These are phyloP conservation scores for Pilophorus perplexus DNA, from an alignment of 2,888 invertebrate species.

Conservation along the genomic window DNA sequence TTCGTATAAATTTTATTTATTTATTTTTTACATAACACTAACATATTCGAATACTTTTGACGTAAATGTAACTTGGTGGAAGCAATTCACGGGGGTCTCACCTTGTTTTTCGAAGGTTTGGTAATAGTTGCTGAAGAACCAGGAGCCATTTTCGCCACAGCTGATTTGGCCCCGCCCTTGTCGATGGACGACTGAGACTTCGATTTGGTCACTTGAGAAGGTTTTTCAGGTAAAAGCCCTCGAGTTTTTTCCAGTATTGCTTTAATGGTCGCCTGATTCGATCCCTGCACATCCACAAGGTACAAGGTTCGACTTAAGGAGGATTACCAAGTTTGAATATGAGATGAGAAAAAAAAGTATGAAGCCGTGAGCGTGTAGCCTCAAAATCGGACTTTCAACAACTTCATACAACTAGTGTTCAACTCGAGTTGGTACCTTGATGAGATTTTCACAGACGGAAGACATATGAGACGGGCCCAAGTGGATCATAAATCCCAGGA, in stretches of 20 bases:
- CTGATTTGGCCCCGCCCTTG: constrained; percentile 38
- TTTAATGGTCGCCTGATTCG: constrained; percentile 45
- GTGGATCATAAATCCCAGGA: constrained; percentile 90
- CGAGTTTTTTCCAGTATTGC: constrained; percentile 49
- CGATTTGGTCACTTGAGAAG: constrained; percentile 33
- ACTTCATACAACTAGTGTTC: too few species aligned
- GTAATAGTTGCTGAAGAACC: constrained; percentile 47
- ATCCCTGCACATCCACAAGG: constrained; percentile 32
- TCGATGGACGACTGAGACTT: constrained; percentile 30
- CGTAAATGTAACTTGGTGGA: too few species aligned
- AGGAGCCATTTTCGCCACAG: constrained; percentile 43
- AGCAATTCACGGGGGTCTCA: too few species aligned
- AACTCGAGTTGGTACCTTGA: too few species aligned
- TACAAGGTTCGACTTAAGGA: too few species aligned
- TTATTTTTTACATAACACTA: too few species aligned
- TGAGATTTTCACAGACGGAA: constrained; percentile 69
- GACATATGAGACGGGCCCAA: constrained; percentile 78
- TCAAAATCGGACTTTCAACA: too few species aligned
- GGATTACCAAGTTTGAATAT: too few species aligned
- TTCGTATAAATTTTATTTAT: too few species aligned
- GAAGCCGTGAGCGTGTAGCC: too few species aligned
- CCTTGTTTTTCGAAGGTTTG: constrained; percentile 46
- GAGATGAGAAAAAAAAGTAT: too few species aligned
- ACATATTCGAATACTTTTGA: too few species aligned
- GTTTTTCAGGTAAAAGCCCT: constrained; percentile 48